Evolutionary conservation across 2,797 vertebrate species (phyloP).

Genomic region (Bradypodion ventrale): DNA sequence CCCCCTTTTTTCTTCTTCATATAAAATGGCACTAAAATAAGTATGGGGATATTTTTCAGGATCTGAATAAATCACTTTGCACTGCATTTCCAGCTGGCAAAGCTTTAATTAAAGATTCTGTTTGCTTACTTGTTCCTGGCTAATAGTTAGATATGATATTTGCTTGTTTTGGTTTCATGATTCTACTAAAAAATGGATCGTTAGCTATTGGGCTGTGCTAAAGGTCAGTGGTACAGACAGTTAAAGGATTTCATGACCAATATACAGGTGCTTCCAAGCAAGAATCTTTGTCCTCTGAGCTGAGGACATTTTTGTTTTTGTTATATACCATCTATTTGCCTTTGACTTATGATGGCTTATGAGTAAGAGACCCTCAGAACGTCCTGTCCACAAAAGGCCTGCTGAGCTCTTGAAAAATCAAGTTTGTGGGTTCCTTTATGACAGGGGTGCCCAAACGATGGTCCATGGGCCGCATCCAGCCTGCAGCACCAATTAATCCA

Average conservation of each 20-base stretch:
- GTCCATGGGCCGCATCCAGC: too few species aligned
- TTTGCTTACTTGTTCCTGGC: conserved; percentile 50
- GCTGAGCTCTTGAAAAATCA: too few species aligned
- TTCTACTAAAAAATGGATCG: conserved; percentile 26
- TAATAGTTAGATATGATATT: conserved; percentile 54
- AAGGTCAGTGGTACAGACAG: conserved; percentile 42
- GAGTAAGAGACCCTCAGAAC: too few species aligned
- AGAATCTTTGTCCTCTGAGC: not conserved
- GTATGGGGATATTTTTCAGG: conserved; percentile 31
- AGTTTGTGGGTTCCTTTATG: too few species aligned
- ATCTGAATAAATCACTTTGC: conserved; percentile 58
- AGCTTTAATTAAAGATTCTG: conserved; percentile 69
- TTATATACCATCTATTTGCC: too few species aligned
- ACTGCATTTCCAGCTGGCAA: conserved; percentile 55
- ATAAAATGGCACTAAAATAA: conserved; percentile 47
- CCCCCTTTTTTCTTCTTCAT: not conserved
- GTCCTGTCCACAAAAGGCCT: too few species aligned
- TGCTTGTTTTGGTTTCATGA: conserved; percentile 38
- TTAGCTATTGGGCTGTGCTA: conserved; percentile 27
- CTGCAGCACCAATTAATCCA: too few species aligned
- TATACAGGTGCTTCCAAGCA: conserved; percentile 18
- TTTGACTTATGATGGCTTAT: too few species aligned
- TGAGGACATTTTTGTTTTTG: not conserved
- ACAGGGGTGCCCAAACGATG: too few species aligned
- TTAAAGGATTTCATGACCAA: conserved; percentile 18